phyloP scores from a whole-genome alignment of 2,113 vertebrate species.

The Acrocephalus arundinaceus region DNA sequence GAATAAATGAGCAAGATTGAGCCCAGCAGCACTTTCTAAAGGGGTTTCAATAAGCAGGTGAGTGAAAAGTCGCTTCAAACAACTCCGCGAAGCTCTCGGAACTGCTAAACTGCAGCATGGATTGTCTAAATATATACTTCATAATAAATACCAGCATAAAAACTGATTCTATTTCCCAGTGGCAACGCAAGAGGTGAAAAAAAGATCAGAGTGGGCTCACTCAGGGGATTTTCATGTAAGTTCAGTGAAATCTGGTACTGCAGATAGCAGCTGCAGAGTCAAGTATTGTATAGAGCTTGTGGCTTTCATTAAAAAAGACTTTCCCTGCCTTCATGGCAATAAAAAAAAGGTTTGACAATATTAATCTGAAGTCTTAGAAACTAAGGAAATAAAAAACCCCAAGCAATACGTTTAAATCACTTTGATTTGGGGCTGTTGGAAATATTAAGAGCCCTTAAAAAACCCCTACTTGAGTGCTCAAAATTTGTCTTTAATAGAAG shows the following conservation, averaged over 20 bases:
- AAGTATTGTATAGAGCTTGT: background rate
- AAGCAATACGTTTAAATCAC: background rate
- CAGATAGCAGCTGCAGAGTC: background rate
- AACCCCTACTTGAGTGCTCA: background rate
- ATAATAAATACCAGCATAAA: constrained; percentile 43
- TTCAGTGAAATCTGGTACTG: background rate
- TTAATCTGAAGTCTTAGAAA: constrained; percentile 21
- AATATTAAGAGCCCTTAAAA: background rate
- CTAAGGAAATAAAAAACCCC: background rate
- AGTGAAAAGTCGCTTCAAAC: background rate
- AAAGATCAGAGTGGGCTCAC: background rate
- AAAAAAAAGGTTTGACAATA: background rate
- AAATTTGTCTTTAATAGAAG: background rate
- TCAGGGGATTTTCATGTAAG: background rate
- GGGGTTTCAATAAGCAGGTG: background rate
- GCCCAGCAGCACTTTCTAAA: background rate
- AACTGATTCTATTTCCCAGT: constrained; percentile 5
- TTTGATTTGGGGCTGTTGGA: background rate
- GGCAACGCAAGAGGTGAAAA: background rate
- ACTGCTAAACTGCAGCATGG: background rate
- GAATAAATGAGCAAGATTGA: background rate
- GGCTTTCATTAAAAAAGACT: constrained; percentile 48
- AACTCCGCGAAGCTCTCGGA: accelerated
- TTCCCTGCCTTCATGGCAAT: background rate
- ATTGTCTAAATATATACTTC: background rate